Conservation (phyloP, 1,140 invertebrate species). For the Danaus plexippus region DNA sequence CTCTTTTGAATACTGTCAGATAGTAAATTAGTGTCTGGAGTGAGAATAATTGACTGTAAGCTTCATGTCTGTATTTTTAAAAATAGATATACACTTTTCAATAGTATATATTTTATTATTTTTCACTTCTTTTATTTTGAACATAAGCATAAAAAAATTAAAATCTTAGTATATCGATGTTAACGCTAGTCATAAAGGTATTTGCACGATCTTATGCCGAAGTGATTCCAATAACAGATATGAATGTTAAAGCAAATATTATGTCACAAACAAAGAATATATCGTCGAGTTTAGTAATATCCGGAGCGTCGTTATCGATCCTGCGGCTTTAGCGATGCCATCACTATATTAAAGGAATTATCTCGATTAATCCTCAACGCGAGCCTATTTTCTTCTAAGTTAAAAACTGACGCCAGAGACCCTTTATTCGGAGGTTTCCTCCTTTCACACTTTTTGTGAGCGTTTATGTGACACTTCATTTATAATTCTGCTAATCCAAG, state of each 20-base stretch:
- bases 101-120: no score
- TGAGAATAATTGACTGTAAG: conserved; percentile 16
- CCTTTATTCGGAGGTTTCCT: conserved; percentile 47
- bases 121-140: no score
- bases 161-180: no score
- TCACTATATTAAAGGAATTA: conserved; percentile 18
- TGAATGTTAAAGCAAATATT: conserved; percentile 11
- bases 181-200: no score
- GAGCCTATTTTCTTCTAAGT: conserved; percentile 28
- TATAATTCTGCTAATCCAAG: conserved; percentile 67
- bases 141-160: no score
- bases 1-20: conserved; percentile 34
- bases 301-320: conserved; percentile 7
- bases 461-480: conserved; percentile 62
- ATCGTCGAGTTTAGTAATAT: conserved; percentile 13
- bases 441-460: conserved; percentile 57
- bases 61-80: not conserved
- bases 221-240: no score
- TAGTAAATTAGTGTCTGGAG: conserved; percentile 14
- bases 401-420: conserved; percentile 47
- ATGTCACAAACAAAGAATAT: conserved; percentile 9
- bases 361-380: conserved; percentile 16
- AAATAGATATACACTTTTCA: not conserved
- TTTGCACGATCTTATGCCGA: no score
- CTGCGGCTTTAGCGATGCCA: conserved; percentile 6